Evolutionary conservation across 2,113 vertebrate genomes (phyloP), one percentile per base, ranked within the genome.

Genomic region (Sardina pilchardus): DNA sequence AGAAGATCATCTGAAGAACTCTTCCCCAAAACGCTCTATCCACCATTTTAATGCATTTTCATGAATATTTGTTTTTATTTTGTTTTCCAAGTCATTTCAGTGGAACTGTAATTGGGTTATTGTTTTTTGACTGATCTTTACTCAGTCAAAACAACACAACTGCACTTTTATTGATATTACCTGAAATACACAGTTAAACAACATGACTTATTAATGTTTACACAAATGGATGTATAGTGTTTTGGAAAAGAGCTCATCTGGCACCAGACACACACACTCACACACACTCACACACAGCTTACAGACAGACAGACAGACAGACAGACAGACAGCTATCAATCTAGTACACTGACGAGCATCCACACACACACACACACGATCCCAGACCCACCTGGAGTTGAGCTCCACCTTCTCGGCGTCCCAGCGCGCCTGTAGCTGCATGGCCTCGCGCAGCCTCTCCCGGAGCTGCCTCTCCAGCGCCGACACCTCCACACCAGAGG

Each of bases 361-460:
- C 63, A 30, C 63, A 71, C 63, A 71, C 63, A 71, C 63, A 56
- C 16, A 10, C n/a, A n/a, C n/a, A n/a, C n/a, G n/a, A n/a, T n/a
- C 2, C 30, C 6, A 9, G 81, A 48, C 81, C 83, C 45, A 97
- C 97, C 96, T 97, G 87, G 95, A 95, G 89, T 94, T 96, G n/a
- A 97, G 95, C 0, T 91, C 93, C 0, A 92, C 94, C 91, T 96
- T 97, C 89, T 97, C 96, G 0, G 92, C 86, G 1, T 96, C 95
- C 93, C 96, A 96, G 85, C 26, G 85, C 3, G 93, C 91, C 93
- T 96, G 97, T 12, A 96, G 90, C 84, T 96, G 94, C 88, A 96
- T 95, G 91, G 91, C 92, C 86, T 97, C 96, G 67, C 24, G 93
- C 24, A 95, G 92, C 88, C 94, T 95, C 43, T 94, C 94, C 80